Conservation (phyloP, 2,797 vertebrate species). For the Cryptoblepharus egeriae region DNA sequence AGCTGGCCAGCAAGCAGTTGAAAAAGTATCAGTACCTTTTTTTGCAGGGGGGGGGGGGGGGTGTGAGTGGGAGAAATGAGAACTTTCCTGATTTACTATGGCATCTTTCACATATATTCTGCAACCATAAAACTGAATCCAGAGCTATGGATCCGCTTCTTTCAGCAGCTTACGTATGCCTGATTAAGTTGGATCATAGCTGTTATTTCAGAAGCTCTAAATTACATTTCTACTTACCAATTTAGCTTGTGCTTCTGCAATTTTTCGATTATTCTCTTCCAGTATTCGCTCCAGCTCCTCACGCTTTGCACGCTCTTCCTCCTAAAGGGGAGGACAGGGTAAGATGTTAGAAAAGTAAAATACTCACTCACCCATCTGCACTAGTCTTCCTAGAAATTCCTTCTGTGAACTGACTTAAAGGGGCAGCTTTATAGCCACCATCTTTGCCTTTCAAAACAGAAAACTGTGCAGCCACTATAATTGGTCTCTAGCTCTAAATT, state of each 20-base stretch:
- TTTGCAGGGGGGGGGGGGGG: too few species aligned
- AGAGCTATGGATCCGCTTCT: neutral
- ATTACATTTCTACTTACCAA: slow-evolving; percentile 84
- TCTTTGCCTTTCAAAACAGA: slow-evolving; percentile 78
- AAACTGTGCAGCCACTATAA: slow-evolving; percentile 83
- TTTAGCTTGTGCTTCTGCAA: slow-evolving; percentile 98
- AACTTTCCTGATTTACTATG: neutral
- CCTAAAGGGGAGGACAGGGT: slow-evolving; percentile 94
- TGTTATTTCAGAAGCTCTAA: neutral
- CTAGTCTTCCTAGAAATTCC: slow-evolving; percentile 83
- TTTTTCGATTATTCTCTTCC: slow-evolving; percentile 99
- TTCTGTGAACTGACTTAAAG: slow-evolving; percentile 80
- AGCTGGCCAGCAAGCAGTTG: too few species aligned
- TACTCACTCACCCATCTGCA: slow-evolving; percentile 67
- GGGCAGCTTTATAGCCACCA: slow-evolving; percentile 80
- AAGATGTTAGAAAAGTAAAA: slow-evolving; percentile 88
- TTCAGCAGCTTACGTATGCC: neutral
- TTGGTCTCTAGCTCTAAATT: slow-evolving; percentile 80
- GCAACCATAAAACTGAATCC: neutral
- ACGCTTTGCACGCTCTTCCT: slow-evolving; percentile 98
- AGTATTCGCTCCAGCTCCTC: slow-evolving; percentile 98
- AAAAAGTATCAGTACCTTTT: too few species aligned
- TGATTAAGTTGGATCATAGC: too few species aligned
- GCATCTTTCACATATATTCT: neutral
- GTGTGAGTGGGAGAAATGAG: neutral